Evolutionary conservation across 2,888 invertebrate genomes (phyloP).

Genomic region (Lymantria monacha): DNA sequence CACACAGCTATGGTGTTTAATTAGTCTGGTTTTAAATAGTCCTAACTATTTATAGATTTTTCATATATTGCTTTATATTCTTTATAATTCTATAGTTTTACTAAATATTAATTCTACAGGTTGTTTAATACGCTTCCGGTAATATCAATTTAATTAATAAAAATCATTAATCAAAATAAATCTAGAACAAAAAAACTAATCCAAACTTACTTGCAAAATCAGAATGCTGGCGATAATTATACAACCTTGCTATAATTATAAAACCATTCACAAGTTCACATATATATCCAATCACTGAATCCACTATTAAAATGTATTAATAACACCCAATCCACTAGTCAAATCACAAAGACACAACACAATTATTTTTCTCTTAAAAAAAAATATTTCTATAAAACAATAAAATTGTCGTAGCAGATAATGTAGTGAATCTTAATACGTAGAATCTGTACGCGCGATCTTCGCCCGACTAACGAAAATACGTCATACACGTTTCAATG

Average conservation of each 20-base stretch:
- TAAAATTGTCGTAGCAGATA: constrained; percentile 14
- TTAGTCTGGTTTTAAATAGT: no score
- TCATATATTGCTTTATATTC: no score
- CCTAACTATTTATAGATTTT: no score
- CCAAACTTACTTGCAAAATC: constrained; percentile 25
- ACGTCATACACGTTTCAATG: constrained; percentile 24
- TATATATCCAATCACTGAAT: constrained; percentile 29
- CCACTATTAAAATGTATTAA: constrained; percentile 16
- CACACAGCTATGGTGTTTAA: no score
- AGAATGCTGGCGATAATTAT: constrained; percentile 15
- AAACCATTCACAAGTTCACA: constrained; percentile 31
- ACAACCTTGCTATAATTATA: constrained; percentile 4
- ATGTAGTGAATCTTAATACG: constrained; percentile 9
- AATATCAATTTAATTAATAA: no score
- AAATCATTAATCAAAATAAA: no score
- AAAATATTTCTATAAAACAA: not conserved
- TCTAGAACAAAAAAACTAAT: not conserved
- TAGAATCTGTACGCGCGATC: constrained; percentile 13
- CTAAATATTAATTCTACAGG: no score
- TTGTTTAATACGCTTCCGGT: no score
- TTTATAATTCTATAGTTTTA: no score
- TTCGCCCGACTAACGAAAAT: constrained; percentile 10
- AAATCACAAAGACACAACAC: constrained; percentile 10
- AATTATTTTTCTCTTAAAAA: constrained; percentile 3
- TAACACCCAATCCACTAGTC: constrained; percentile 26